Evolutionary conservation across 2,113 vertebrate species (phyloP).

Genomic region (Chaenocephalus aceratus): DNA sequence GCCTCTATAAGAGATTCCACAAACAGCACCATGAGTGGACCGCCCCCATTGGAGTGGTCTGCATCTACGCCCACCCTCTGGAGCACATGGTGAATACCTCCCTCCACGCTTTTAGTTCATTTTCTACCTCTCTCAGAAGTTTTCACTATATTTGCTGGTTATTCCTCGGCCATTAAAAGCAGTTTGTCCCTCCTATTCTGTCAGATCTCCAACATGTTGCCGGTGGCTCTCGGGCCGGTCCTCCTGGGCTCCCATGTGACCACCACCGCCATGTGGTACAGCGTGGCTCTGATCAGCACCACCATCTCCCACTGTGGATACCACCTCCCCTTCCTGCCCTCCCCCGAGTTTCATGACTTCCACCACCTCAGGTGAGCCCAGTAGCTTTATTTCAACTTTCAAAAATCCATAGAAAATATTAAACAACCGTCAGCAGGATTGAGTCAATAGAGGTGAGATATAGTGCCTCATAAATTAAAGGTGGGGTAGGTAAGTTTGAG

Average conservation of each 20-base stretch:
- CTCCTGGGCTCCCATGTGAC: slow-evolving; percentile 89
- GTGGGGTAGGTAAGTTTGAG: no score
- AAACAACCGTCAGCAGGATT: no score
- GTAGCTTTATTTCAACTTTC: no score
- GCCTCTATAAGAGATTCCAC: slow-evolving; percentile 90
- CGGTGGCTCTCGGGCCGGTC: slow-evolving; percentile 85
- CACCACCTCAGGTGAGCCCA: slow-evolving; percentile 92
- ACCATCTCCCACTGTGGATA: slow-evolving; percentile 94
- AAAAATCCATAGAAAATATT: no score
- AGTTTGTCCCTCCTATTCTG: not conserved
- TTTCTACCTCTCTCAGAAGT: not conserved
- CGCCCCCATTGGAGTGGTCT: slow-evolving; percentile 89
- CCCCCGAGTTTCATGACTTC: slow-evolving; percentile 95
- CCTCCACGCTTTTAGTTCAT: not conserved
- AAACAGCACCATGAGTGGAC: slow-evolving; percentile 98
- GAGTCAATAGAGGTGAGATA: no score
- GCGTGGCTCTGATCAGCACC: slow-evolving; percentile 85
- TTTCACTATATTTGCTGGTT: no score
- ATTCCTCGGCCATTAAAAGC: not conserved
- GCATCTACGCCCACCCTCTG: slow-evolving; percentile 91
- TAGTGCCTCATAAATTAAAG: no score
- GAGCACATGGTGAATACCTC: slow-evolving; percentile 88
- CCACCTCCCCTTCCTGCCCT: slow-evolving; percentile 94
- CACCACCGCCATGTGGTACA: slow-evolving; percentile 88
- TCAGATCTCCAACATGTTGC: slow-evolving; percentile 91